Evolutionary conservation across 2,113 vertebrate genomes (phyloP).

Genomic region (Cavia aperea): DNA sequence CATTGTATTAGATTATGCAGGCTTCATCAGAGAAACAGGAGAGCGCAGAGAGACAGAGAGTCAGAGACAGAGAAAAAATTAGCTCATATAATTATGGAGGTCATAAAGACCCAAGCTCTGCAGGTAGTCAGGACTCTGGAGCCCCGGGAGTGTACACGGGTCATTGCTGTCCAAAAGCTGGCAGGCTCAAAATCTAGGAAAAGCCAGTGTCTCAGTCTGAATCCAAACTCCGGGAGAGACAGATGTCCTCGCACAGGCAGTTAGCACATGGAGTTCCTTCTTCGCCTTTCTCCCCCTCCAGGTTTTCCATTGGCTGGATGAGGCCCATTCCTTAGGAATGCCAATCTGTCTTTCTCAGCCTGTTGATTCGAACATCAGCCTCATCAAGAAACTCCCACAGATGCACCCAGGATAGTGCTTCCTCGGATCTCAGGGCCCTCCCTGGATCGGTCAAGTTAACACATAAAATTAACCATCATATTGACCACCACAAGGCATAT

Average conservation of each 20-base stretch:
- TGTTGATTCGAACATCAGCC: not conserved
- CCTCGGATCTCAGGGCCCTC: not conserved
- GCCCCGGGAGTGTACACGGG: too few relatives aligned
- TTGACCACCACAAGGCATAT: not conserved
- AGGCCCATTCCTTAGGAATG: not conserved
- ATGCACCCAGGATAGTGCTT: not conserved
- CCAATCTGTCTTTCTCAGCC: not conserved
- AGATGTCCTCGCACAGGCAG: fast-evolving
- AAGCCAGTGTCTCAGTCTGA: not conserved
- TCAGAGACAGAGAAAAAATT: too few relatives aligned
- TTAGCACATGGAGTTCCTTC: fast-evolving
- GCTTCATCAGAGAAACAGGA: not conserved
- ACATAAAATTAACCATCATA: not conserved
- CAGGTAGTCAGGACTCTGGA: not conserved
- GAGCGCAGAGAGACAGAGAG: too few relatives aligned
- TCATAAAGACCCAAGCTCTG: not conserved
- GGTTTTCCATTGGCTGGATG: not conserved
- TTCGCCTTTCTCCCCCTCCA: not conserved
- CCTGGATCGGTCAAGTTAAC: not conserved
- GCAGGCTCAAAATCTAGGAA: not conserved
- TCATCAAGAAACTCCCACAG: not conserved
- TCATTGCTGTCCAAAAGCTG: not conserved
- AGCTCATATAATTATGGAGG: not conserved
- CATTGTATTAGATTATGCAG: not conserved
- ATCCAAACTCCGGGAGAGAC: not conserved